These are phyloP conservation scores for Drosophila prosaltans DNA, from an alignment of 1,140 invertebrate species.

Conservation along the genomic window DNA sequence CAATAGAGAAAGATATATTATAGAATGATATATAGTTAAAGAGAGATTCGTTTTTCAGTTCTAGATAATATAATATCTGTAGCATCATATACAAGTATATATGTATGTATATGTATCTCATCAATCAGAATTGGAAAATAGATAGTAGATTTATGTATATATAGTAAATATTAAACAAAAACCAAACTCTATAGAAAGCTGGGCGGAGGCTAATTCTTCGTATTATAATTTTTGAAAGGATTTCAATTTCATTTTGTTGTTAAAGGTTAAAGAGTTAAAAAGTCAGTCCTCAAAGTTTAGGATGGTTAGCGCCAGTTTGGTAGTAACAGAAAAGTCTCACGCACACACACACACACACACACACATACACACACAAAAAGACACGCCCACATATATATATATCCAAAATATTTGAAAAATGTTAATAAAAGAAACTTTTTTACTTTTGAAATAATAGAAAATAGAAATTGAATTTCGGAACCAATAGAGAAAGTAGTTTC, in stretches of 20 bases:
- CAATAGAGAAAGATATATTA: conserved; percentile 27
- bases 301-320: conserved; percentile 2
- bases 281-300: conserved; percentile 2
- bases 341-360: background rate
- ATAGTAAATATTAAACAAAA: background rate
- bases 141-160: background rate
- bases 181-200: conserved; percentile 5
- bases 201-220: background rate
- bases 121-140: background rate
- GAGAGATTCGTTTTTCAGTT: conserved; percentile 12
- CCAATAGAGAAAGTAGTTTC: too few species aligned
- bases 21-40: conserved; percentile 32
- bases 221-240: background rate
- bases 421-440: too few species aligned
- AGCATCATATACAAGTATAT: background rate
- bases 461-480: too few species aligned
- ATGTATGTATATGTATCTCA: background rate
- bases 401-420: background rate
- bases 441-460: too few species aligned
- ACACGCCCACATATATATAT: background rate
- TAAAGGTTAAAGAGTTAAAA: background rate
- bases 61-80: background rate
- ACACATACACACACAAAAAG: background rate
- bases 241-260: background rate
- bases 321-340: background rate